phyloP scores from a whole-genome alignment of 1,140 invertebrate genomes.

The Microplitis mediator region DNA sequence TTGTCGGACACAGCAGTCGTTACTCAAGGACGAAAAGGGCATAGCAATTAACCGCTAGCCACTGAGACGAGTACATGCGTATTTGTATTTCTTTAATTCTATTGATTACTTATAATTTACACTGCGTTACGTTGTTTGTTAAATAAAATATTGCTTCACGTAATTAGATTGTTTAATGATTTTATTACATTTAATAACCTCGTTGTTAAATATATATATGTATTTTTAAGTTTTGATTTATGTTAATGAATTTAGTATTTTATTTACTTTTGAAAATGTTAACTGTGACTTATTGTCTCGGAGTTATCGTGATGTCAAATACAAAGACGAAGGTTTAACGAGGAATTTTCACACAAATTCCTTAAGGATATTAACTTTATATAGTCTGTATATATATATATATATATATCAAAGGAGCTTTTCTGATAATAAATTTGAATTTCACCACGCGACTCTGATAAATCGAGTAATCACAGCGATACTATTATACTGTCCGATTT shows the following conservation, averaged over 20 bases:
- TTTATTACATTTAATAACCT: no score
- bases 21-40: no score
- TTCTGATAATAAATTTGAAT: constrained; percentile 8
- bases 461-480: constrained; percentile 1
- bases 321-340: constrained; percentile 11
- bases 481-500: not conserved
- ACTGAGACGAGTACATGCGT: no score
- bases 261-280: not conserved
- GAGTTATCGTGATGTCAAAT: not conserved
- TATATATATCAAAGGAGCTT: not conserved
- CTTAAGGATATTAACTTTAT: not conserved
- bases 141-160: no score
- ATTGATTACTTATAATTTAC: no score
- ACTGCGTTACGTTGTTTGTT: no score
- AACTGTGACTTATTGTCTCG: not conserved
- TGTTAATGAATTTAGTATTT: not conserved
- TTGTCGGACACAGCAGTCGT: no score
- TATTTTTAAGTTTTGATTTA: not conserved
- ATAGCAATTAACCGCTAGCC: no score
- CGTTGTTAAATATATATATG: no score
- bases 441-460: not conserved
- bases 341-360: constrained; percentile 4
- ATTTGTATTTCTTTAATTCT: no score
- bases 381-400: not conserved
- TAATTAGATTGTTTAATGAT: no score